phyloP scores from a whole-genome alignment of 2,113 vertebrate species.

The Myotis davidii region DNA sequence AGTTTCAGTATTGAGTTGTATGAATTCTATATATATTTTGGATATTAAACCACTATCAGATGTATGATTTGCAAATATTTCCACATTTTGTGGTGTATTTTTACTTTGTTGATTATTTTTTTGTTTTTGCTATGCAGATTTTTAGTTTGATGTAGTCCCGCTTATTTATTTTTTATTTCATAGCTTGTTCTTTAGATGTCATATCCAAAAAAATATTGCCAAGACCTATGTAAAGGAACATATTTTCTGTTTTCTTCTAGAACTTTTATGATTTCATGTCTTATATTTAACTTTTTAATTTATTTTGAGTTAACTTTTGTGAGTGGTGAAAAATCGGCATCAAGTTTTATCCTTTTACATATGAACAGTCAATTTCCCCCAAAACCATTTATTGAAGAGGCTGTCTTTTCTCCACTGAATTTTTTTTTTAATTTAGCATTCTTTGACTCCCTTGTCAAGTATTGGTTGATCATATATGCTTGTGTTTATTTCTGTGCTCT shows the following conservation, averaged over 20 bases:
- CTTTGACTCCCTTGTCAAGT: not conserved
- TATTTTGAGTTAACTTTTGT: not conserved
- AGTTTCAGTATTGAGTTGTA: not conserved
- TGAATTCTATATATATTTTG: not conserved
- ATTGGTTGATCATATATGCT: not conserved
- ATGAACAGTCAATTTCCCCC: not conserved
- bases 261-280: not conserved
- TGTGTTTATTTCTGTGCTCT: not conserved
- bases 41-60: not conserved
- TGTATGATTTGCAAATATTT: not conserved
- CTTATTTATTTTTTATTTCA: not conserved
- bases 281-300: not conserved
- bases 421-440: not conserved
- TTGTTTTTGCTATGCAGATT: not conserved
- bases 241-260: not conserved
- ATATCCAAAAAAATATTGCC: not conserved
- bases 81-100: not conserved
- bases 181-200: not conserved
- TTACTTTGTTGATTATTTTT: not conserved
- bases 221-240: not conserved
- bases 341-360: not conserved
- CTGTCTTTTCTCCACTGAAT: not conserved
- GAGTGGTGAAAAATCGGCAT: not conserved
- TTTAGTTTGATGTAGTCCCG: not conserved
- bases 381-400: not conserved